Evolutionary conservation across 1,140 invertebrate genomes (phyloP), one percentile per base, ranked within the genome.

Genomic region (Rhopalosiphum padi): DNA sequence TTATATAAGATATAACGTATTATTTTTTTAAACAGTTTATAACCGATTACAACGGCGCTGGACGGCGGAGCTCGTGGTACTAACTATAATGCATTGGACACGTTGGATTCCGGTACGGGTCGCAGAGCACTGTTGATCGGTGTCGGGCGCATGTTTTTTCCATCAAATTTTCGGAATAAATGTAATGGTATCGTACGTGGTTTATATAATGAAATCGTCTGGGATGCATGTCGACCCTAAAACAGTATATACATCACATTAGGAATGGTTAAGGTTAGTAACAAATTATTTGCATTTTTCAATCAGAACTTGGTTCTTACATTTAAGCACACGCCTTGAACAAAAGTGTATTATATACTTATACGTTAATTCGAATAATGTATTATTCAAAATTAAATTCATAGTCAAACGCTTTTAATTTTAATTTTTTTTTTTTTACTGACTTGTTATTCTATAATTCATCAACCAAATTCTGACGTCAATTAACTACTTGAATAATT

Each of bases 91-190:
- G 5, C 43, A 23, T 23, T 23, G 22, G n/a, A 90, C 4, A 30
- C 93, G 4, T 43, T 93, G 1, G 60, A 92, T 15, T 30, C 37
- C 25, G 22, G n/a, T 6, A 46, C 25, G 23, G 82, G 68, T 30
- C 41, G 89, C 23, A 68, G 97, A 95, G 97, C 96, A 8, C 94
- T 98, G 22, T 93, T 97, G 15, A 97, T 98, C 53, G 97, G 96
- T 55, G 96, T 97, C 94, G 96, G 96, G 21, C 95, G 98, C 3
- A 98, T 98, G 97, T 95, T 98, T 86, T 86, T 97, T 98, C 95
- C 98, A 98, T 94, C 98, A 98, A 95, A 95, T 98, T 41, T 97
- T 97, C 93, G 98, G 98, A 68, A 97, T 98, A 35, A 98, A 98
- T 94, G 97, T 97, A 0, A 97, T 98, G 37, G 97, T 98, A 93